phyloP scores from a whole-genome alignment of 2,113 vertebrate species.

The Chloropsis hardwickii region DNA sequence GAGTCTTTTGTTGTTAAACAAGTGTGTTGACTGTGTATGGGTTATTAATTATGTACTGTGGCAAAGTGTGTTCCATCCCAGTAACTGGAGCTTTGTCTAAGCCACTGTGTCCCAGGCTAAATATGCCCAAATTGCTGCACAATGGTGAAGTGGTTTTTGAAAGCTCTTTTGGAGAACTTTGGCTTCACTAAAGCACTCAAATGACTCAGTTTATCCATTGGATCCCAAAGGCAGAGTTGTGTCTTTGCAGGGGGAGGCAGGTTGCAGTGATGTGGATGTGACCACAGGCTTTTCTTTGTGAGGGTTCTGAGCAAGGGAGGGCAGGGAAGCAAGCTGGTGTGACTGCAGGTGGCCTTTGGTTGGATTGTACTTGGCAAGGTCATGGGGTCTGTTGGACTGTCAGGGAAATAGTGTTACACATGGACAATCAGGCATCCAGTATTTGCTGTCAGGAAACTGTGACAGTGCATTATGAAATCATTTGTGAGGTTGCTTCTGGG shows the following conservation, averaged over 20 bases:
- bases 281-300: neutral
- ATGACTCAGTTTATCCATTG: neutral
- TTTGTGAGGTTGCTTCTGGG: neutral
- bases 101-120: neutral
- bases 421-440: neutral
- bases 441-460: neutral
- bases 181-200: neutral
- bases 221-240: neutral
- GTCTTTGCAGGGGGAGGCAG: neutral
- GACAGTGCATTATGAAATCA: neutral
- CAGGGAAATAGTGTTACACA: neutral
- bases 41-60: neutral
- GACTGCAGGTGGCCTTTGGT: neutral
- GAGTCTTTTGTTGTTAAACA: slow-evolving; percentile 28
- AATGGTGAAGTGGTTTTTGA: neutral
- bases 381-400: neutral
- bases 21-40: neutral
- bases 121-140: neutral
- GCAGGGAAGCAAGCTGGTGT: neutral
- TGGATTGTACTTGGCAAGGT: neutral
- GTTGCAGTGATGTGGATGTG: neutral
- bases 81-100: neutral
- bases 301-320: neutral
- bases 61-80: neutral
- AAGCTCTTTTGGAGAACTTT: neutral